phyloP scores from a whole-genome alignment of 2,113 vertebrate species.

The Rhinopomastus cyanomelas region DNA sequence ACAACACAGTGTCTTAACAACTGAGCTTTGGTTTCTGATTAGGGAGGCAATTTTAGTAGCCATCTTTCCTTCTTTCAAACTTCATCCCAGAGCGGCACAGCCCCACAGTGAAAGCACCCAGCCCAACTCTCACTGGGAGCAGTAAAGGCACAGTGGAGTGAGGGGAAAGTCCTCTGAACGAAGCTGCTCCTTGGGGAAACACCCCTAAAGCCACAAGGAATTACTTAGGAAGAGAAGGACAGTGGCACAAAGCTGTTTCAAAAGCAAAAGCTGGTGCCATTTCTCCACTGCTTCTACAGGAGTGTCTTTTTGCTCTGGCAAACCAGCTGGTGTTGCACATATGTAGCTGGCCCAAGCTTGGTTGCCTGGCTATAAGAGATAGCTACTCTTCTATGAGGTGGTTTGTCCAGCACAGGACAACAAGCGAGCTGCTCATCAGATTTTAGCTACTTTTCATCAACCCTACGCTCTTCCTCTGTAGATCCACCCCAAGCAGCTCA shows the following conservation, averaged over 20 bases:
- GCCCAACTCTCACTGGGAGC: background rate
- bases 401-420: background rate
- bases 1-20: background rate
- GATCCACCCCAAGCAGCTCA: background rate
- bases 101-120: accelerated
- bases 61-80: background rate
- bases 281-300: background rate
- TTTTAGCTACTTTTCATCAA: background rate
- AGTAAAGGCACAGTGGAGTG: background rate
- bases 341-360: accelerated
- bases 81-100: background rate
- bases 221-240: background rate
- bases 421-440: background rate
- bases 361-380: background rate
- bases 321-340: background rate
- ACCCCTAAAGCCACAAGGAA: background rate
- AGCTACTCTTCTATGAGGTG: background rate
- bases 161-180: background rate
- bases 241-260: background rate
- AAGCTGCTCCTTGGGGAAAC: background rate
- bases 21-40: background rate
- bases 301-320: background rate
- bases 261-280: background rate
- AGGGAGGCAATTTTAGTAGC: background rate
- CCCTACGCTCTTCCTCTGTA: background rate